Base-by-base conservation (phyloP, 2,888 invertebrate species). In the Hylaea fasciaria region DNA sequence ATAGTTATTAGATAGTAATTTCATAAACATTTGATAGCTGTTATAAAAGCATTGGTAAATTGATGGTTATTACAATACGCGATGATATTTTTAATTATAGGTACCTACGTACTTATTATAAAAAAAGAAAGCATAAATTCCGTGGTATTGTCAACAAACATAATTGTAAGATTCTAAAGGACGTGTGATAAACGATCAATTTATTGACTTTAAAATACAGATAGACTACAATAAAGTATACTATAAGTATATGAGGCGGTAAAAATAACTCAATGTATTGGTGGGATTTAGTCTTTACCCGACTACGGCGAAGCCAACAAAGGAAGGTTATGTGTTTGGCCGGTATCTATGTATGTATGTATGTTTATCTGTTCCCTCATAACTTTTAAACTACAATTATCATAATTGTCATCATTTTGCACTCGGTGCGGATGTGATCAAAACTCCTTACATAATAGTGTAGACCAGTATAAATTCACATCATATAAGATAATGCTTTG, bases 401-500 rank as follows among this genome's bases (percentile, higher is more conserved):
- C n/a, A n/a, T n/a, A n/a, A n/a, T 28, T 22, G 12, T 45, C 28
- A 45, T 5, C 5, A 45, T 45, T 45, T 29, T 45, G 44, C 12
- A 10, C 22, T 10, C 11, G 22, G 22, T 11, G 22, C 44, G 44
- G 22, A 44, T 44, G 44, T 44, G 12, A 8, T 14, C 32, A 10
- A 16, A 14, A 37, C 1, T 13, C 11, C n/a, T 40, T 40, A 37
- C 12, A 1, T 37, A 37, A 37, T 37, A 12, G 7, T 10, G 7
- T 37, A 37, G n/a, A 37, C 1, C 37, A 37, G 35, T 35, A 10
- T 37, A 41, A 41, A 10, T 7, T 32, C 32, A 32, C 32, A 22
- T 32, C 32, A 7, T 32, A 7, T 32, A n/a, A n/a, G n/a, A 5
- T 22, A 22, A 22, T 22, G 22, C 5, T 22, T 22, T 22, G n/a